Conservation (phyloP, 1,140 invertebrate genomes). For the Anadara kagoshimensis region DNA sequence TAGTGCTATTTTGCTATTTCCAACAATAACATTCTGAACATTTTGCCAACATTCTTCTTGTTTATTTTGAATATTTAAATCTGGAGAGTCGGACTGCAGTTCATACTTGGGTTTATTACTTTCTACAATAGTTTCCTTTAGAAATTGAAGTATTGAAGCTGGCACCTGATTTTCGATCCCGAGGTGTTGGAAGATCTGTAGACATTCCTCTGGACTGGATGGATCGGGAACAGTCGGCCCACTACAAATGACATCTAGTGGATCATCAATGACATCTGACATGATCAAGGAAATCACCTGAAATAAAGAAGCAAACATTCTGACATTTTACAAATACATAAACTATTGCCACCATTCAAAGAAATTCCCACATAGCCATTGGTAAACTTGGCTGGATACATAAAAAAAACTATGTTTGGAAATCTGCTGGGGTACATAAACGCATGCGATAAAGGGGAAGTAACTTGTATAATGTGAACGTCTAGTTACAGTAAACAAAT, state of each 20-base stretch:
- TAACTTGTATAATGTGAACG: too few species aligned
- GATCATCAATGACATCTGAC: conserved; percentile 94
- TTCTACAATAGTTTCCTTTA: conserved; percentile 33
- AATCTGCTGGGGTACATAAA: too few species aligned
- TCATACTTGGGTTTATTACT: conserved; percentile 8
- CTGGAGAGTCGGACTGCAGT: background rate
- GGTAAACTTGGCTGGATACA: too few species aligned
- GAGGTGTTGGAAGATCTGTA: conserved; percentile 58
- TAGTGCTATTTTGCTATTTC: conserved; percentile 87
- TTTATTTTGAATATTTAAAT: background rate
- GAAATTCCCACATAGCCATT: too few species aligned
- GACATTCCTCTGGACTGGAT: conserved; percentile 71
- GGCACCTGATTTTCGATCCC: conserved; percentile 50
- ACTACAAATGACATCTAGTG: conserved; percentile 93
- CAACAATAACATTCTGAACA: conserved; percentile 84
- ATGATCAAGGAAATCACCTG: conserved; percentile 87
- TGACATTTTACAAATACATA: too few species aligned
- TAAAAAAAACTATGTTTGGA: too few species aligned
- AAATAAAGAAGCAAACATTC: too few species aligned
- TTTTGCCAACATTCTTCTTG: conserved; percentile 31
- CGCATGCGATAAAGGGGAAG: too few species aligned
- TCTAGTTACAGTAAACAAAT: too few species aligned
- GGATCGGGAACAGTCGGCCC: conserved; percentile 87
- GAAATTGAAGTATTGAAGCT: conserved; percentile 37
- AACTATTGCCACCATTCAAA: too few species aligned